These are phyloP conservation scores for Pagrus major DNA, from an alignment of 2,113 vertebrate species.

Conservation along the genomic window DNA sequence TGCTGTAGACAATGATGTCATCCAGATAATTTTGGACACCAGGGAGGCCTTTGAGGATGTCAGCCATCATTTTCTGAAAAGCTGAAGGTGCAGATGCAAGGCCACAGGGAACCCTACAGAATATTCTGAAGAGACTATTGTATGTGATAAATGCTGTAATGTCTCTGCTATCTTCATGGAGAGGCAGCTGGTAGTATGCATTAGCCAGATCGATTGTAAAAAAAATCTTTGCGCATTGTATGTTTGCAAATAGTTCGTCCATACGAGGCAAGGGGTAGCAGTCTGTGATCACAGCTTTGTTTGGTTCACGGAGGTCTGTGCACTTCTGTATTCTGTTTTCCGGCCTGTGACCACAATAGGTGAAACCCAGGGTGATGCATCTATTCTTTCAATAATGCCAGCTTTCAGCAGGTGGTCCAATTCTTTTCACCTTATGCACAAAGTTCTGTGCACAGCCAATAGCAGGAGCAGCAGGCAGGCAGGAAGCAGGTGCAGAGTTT, in stretches of 20 bases:
- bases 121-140: too few relatives aligned
- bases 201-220: too few relatives aligned
- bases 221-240: slow-evolving; percentile 12
- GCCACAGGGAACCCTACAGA: too few relatives aligned
- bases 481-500: background rate
- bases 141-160: too few relatives aligned
- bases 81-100: too few relatives aligned
- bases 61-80: too few relatives aligned
- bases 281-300: slow-evolving; percentile 1
- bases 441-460: background rate
- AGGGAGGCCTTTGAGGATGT: too few relatives aligned
- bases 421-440: slow-evolving; percentile 1
- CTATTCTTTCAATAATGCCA: background rate
- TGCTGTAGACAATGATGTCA: too few relatives aligned
- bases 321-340: slow-evolving; percentile 1
- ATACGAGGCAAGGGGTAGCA: background rate
- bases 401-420: background rate
- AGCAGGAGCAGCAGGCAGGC: background rate
- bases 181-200: too few relatives aligned
- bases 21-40: too few relatives aligned
- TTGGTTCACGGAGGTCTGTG: background rate
- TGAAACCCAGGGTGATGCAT: slow-evolving; percentile 4
- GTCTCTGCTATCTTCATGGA: too few relatives aligned
- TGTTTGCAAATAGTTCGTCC: background rate
- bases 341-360: background rate